Percentiles rank a stretch among this genome's conserved stretches.
Evolutionary conservation across 2,888 invertebrate genomes (phyloP).

Genomic region (Morinoia aosen): DNA sequence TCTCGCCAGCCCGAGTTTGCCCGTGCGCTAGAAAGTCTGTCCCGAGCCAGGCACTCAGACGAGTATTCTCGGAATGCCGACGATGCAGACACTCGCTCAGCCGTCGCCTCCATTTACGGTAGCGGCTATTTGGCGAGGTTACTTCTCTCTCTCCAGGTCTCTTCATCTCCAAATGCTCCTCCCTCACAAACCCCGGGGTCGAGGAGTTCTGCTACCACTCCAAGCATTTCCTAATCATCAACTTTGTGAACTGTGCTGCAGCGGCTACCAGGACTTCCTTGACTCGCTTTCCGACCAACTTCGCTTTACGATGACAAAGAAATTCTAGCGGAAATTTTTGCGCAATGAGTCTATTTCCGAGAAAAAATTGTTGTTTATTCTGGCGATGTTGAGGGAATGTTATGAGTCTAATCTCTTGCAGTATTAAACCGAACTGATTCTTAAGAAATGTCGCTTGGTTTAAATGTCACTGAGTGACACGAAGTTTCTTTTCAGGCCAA

Average conservation of each 20-base stretch:
- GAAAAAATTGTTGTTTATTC: background rate
- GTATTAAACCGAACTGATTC: background rate
- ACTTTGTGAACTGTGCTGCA: background rate
- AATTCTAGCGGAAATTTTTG: background rate
- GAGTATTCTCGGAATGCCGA: background rate
- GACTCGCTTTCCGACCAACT: background rate
- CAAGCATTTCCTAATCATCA: background rate
- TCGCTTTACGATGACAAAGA: background rate
- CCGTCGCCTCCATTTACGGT: background rate
- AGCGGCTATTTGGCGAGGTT: background rate
- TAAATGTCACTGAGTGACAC: background rate
- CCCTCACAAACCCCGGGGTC: background rate
- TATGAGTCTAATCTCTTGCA: background rate
- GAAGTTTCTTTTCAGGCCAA: too few species aligned
- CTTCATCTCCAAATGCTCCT: slow-evolving; percentile 19
- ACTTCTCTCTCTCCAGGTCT: background rate
- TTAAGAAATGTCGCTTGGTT: background rate
- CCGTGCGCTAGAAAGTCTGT: background rate
- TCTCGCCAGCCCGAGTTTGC: background rate
- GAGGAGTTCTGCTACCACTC: background rate
- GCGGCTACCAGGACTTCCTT: background rate
- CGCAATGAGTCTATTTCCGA: background rate
- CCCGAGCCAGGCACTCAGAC: background rate
- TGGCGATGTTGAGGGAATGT: background rate
- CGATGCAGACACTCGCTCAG: background rate